A percentile compares a stretch with the other conserved stretches of the same genome.
phyloP scores from a whole-genome alignment of 2,888 invertebrate species.

The Pristionchus mayeri region DNA sequence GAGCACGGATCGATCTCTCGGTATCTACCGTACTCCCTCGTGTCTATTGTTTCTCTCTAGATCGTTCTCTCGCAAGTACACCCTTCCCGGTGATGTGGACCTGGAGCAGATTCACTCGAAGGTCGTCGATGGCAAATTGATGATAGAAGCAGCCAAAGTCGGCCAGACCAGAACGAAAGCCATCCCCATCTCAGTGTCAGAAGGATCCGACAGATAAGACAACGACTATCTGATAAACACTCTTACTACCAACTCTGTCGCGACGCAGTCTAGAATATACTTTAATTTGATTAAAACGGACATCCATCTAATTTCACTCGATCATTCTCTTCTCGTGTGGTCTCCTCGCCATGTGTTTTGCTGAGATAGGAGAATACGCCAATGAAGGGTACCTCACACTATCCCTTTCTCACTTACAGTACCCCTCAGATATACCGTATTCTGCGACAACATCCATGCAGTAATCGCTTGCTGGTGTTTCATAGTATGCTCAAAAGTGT shows the following conservation, averaged over 20 bases:
- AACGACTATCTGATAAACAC: not conserved
- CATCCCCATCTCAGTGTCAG: conserved; percentile 1
- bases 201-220: not conserved
- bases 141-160: not conserved
- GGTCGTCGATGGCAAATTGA: conserved; percentile 5
- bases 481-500: not conserved
- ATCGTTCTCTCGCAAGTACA: conserved; percentile 23
- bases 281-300: not conserved
- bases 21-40: not conserved
- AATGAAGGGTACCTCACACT: conserved; percentile 24
- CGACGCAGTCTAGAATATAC: too few relatives aligned
- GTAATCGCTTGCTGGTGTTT: conserved; percentile 34
- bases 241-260: not conserved
- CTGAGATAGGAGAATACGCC: conserved; percentile 38
- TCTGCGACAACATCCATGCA: conserved; percentile 30
- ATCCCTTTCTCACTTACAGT: not conserved
- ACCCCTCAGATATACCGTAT: conserved; percentile 33
- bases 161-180: not conserved
- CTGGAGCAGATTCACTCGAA: not conserved
- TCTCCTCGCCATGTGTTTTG: conserved; percentile 42
- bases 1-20: conserved; percentile 9
- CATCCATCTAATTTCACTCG: not conserved
- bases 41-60: too few relatives aligned
- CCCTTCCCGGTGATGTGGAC: not conserved
- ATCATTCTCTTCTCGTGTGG: not conserved